Percentiles rank a stretch among this genome's conserved stretches.
Conservation (phyloP, 1,140 invertebrate species). For the Tetranychus cinnabarinus region DNA sequence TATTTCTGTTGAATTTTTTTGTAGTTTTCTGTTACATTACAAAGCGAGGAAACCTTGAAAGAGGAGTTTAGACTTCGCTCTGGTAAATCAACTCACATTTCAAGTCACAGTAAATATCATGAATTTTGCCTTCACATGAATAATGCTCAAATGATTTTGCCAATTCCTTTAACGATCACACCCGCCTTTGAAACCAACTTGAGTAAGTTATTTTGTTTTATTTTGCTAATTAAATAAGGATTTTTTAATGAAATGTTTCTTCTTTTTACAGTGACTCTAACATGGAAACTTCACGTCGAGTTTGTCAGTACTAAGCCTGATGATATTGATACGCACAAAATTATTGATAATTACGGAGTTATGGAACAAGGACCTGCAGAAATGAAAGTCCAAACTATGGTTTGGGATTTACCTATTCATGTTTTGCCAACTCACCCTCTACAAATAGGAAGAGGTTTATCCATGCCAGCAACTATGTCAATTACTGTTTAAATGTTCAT, state of each 20-base stretch:
- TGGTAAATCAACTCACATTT: slow-evolving; percentile 22
- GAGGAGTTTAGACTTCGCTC: slow-evolving; percentile 32
- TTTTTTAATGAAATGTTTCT: neutral
- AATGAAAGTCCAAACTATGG: slow-evolving; percentile 83
- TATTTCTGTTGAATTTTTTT: slow-evolving; percentile 9
- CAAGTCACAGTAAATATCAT: slow-evolving; percentile 60
- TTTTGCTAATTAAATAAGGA: neutral
- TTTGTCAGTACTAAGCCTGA: slow-evolving; percentile 52
- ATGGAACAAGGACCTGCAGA: slow-evolving; percentile 58
- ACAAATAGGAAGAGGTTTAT: slow-evolving; percentile 29
- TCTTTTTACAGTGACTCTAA: slow-evolving; percentile 41
- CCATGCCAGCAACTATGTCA: slow-evolving; percentile 5
- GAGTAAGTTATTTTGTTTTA: slow-evolving; percentile 25
- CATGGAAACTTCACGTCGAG: slow-evolving; percentile 86
- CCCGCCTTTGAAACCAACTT: slow-evolving; percentile 70
- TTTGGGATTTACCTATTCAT: slow-evolving; percentile 84
- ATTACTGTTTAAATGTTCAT: neutral
- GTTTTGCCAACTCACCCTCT: slow-evolving; percentile 68
- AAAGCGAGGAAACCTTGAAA: slow-evolving; percentile 62
- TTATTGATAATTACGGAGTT: slow-evolving; percentile 20
- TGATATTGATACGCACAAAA: slow-evolving; percentile 15
- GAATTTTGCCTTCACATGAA: slow-evolving; percentile 69
- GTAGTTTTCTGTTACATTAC: slow-evolving; percentile 48
- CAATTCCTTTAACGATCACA: slow-evolving; percentile 77
- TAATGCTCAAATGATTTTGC: slow-evolving; percentile 67